Conservation (phyloP, 1,140 invertebrate species). For the Mycetomoellerius zeteki region DNA sequence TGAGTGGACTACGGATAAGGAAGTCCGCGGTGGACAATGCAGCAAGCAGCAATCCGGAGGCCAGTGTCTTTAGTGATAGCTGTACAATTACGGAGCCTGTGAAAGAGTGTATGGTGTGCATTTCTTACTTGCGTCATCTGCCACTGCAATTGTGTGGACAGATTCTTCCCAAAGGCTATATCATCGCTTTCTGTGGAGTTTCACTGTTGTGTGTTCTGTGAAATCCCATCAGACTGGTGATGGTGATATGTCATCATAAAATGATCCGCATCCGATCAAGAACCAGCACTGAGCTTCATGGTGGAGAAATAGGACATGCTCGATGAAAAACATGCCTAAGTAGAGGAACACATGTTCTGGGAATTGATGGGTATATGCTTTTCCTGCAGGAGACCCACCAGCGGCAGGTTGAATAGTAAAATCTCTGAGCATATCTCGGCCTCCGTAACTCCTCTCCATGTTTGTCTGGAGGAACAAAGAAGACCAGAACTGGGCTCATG, state of each 20-base stretch:
- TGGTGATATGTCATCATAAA: constrained; percentile 5
- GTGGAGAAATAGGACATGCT: constrained; percentile 60
- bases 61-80: constrained; percentile 20
- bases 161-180: background rate
- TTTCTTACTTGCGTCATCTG: constrained; percentile 57
- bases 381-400: constrained; percentile 87
- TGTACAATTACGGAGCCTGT: constrained; percentile 1
- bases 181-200: constrained; percentile 7
- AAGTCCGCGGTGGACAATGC: constrained; percentile 29
- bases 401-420: constrained; percentile 85
- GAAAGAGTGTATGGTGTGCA: constrained; percentile 46
- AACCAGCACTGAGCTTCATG: background rate
- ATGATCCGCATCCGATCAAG: constrained; percentile 7
- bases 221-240: constrained; percentile 49
- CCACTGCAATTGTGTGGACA: background rate
- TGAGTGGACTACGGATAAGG: background rate
- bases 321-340: constrained; percentile 78
- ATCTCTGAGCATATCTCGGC: constrained; percentile 86
- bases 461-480: constrained; percentile 87
- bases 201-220: constrained; percentile 50
- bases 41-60: background rate
- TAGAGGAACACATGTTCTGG: constrained; percentile 82
- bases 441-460: constrained; percentile 87
- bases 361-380: constrained; percentile 88
- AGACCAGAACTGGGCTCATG: constrained; percentile 87